Base-by-base conservation (phyloP, 2,797 vertebrate species). In the Rhinoraja longicauda region DNA sequence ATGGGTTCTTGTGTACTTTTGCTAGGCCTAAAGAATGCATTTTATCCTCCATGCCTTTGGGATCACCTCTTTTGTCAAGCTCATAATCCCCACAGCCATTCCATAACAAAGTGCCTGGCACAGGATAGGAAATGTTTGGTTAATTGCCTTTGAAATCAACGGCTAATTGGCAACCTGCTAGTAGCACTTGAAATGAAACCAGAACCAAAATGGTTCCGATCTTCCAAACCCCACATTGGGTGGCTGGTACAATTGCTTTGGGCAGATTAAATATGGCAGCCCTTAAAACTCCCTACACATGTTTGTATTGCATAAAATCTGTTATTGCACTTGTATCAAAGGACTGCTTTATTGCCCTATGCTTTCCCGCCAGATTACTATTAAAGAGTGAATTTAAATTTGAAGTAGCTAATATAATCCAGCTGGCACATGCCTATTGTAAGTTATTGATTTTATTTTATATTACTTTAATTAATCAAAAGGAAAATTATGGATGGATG, bases 381-480 rank as follows among this genome's bases (percentile, higher is more conserved):
- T 59, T 84, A 84, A 57, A 84, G 53, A 29, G 81, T 59, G 81
- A 59, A 84, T 57, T 53, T 53, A 59, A 82, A 57, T 15, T 26
- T 84, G 81, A 84, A n/a, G 7, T 59, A 26, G 45, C 21, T 53
- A 82, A 57, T 57, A 59, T 59, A 5, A 59, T 26, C 21, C 45
- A 82, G 79, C 53, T 59, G 53, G 24, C 26, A 10, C 53, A 59
- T 29, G 9, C 26, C 53, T 57, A 12, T 10, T 84, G 45, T 29
- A 84, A 57, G 24, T 29, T 59, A 15, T 15, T 59, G 53, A 84
- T 84, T 84, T 59, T 24, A 15, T 79, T 84, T 26, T 57, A 57
- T 82, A 82, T 57, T 57, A 57, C 53, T 82, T 82, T 82, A 82
- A 57, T 57, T 29, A 32, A 88, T 64, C 59, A 64, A 88, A 88